Evolutionary conservation across 2,113 vertebrate species (phyloP).

Genomic region (Cariama cristata): DNA sequence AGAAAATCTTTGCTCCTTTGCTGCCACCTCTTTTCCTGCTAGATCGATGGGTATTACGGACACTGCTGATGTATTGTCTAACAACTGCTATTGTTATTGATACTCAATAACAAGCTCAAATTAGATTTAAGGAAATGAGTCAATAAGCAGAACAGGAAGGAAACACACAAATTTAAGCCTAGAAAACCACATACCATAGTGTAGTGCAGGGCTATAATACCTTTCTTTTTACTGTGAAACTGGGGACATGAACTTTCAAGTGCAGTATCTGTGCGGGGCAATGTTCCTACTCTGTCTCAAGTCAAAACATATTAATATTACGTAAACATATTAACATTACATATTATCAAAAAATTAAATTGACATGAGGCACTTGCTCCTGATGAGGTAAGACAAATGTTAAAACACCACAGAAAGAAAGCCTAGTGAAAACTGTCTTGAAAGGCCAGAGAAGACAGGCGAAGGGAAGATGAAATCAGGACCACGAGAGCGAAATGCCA

Average conservation of each 20-base stretch:
- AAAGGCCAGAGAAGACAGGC: neutral
- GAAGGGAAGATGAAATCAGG: neutral
- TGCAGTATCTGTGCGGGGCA: neutral
- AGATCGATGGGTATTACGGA: neutral
- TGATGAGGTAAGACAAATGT: neutral
- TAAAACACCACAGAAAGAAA: neutral
- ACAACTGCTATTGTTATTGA: neutral
- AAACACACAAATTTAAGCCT: neutral
- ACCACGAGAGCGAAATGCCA: neutral
- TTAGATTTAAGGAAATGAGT: constrained; percentile 7
- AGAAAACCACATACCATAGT: neutral
- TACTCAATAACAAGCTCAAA: constrained; percentile 7
- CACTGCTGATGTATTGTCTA: neutral
- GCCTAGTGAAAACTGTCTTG: neutral
- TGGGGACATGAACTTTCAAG: neutral
- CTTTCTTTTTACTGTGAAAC: neutral
- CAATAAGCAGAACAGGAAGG: neutral
- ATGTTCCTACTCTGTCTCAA: neutral
- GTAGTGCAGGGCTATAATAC: neutral
- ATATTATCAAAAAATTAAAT: neutral
- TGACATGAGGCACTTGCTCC: neutral
- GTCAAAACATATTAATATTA: neutral
- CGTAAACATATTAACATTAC: too few species aligned
- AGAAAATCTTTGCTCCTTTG: neutral
- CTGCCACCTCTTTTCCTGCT: neutral